Evolutionary conservation across 1,140 invertebrate genomes (phyloP), one percentile per base, ranked within the genome.

Genomic region (Leptopilina boulardi): DNA sequence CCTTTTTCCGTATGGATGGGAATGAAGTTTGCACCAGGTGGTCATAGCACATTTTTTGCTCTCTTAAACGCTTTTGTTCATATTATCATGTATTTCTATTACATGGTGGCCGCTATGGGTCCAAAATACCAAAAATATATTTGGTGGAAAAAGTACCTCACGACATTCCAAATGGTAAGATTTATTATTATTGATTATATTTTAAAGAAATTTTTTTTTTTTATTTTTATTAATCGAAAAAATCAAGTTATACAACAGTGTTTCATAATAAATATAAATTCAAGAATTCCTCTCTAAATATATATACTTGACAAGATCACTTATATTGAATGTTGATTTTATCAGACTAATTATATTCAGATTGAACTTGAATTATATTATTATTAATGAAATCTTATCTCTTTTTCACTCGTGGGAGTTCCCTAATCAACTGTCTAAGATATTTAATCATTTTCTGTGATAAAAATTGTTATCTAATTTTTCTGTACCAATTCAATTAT

Each of bases 71-170:
- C 96, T 4, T 97, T 98, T 84, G 97, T 99, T 34, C 98, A 99
- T 88, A 96, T 98, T 78, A 92, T 98, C 47, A 98, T 98, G 97
- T 98, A 98, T 90, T 95, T 96, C 86, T 98, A 98, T 89, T 98
- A 98, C 90, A 96, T 97, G 94, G 92, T 98, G 42, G 94, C 97
- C 3, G 97, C 97, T 1, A 95, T 98, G 94, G 97, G 97, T 70
- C 97, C 97, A 10, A 91, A 94, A 79, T 97, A 96, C 88, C 96
- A 97, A 89, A 97, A 96, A 87, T 98, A 95, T 85, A 95, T 98
- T 74, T 98, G 97, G 97, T 99, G 97, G 97, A 98, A 98, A 90
- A 98, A 96, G 87, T 97, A 98, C 89, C 93, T 98, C 56, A 98
- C 97, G 23, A 94, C 94, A 75, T 94, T 98, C 87, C 97, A 98